Percentiles rank a stretch among this genome's conserved stretches.
phyloP scores from a whole-genome alignment of 2,888 invertebrate species.

The Gandaritis pyraliata region DNA sequence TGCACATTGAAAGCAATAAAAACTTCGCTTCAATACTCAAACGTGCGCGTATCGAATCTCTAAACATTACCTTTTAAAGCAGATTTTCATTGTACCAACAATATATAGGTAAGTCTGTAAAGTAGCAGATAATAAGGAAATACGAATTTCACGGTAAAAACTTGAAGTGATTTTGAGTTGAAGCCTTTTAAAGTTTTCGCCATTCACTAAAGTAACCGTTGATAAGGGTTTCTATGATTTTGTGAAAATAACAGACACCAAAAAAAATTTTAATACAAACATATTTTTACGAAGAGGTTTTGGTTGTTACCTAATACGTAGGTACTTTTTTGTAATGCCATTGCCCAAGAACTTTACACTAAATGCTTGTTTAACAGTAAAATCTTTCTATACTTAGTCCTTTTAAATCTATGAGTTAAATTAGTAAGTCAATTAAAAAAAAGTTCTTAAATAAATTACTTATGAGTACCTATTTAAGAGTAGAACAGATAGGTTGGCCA shows the following conservation, averaged over 20 bases:
- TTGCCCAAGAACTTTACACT: too few species aligned
- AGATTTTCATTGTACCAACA: constrained; percentile 41
- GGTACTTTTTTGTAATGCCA: too few species aligned
- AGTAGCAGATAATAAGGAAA: constrained; percentile 66
- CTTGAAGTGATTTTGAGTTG: constrained; percentile 51
- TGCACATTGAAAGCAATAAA: background rate
- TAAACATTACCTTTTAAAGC: constrained; percentile 45
- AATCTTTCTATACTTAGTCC: too few species aligned
- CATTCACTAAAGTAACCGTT: constrained; percentile 56
- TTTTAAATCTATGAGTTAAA: too few species aligned
- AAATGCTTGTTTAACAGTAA: too few species aligned
- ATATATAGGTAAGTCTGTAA: constrained; percentile 44
- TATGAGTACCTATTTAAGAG: too few species aligned
- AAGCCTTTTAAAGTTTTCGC: constrained; percentile 64
- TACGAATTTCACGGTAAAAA: constrained; percentile 55
- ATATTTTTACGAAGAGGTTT: too few species aligned
- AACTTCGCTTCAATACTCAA: constrained; percentile 29
- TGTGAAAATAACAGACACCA: background rate
- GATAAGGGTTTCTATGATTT: constrained; percentile 27
- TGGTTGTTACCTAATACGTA: too few species aligned
- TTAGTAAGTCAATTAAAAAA: too few species aligned
- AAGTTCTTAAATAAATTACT: too few species aligned
- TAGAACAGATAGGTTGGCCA: too few species aligned
- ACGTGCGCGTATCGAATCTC: constrained; percentile 57
- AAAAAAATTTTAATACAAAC: too few species aligned